These are phyloP conservation scores for Drosophila dives DNA, from an alignment of 2,888 invertebrate species.

Conservation along the genomic window DNA sequence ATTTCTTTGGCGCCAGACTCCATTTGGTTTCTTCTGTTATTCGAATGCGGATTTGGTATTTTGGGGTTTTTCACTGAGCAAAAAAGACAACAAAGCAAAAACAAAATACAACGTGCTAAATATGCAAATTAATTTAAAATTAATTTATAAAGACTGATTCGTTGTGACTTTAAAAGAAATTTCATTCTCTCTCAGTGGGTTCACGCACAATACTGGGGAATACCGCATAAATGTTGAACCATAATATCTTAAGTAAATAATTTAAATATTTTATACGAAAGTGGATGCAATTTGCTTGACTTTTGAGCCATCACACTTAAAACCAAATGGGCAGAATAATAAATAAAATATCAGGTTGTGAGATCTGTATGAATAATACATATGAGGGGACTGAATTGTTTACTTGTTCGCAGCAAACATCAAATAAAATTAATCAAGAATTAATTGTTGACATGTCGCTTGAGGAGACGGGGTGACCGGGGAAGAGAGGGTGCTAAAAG, in stretches of 20 bases:
- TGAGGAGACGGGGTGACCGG: conserved; percentile 31
- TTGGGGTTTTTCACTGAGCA: conserved; percentile 49
- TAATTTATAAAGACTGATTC: conserved; percentile 55
- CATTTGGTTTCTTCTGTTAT: conserved; percentile 29
- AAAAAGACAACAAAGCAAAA: not conserved
- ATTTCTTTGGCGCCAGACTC: conserved; percentile 78
- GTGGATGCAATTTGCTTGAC: not conserved
- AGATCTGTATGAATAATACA: not conserved
- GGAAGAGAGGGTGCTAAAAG: conserved; percentile 13
- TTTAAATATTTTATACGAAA: not conserved
- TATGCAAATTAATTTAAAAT: conserved; percentile 67
- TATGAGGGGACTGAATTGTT: not conserved
- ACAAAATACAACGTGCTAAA: conserved; percentile 54
- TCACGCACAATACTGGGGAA: conserved; percentile 56
- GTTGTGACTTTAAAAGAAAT: conserved; percentile 54
- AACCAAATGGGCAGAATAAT: not conserved
- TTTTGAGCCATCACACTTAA: not conserved
- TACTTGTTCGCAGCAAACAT: conserved; percentile 48
- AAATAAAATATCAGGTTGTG: not conserved
- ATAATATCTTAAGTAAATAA: conserved; percentile 4
- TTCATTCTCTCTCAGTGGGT: conserved; percentile 48
- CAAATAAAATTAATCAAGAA: conserved; percentile 65
- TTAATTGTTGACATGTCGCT: conserved; percentile 64
- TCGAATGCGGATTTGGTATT: conserved; percentile 61
- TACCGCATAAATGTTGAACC: conserved; percentile 44